Percentiles rank a stretch among this genome's conserved stretches.
phyloP scores from a whole-genome alignment of 2,797 vertebrate species.

The Poecilia velifera region DNA sequence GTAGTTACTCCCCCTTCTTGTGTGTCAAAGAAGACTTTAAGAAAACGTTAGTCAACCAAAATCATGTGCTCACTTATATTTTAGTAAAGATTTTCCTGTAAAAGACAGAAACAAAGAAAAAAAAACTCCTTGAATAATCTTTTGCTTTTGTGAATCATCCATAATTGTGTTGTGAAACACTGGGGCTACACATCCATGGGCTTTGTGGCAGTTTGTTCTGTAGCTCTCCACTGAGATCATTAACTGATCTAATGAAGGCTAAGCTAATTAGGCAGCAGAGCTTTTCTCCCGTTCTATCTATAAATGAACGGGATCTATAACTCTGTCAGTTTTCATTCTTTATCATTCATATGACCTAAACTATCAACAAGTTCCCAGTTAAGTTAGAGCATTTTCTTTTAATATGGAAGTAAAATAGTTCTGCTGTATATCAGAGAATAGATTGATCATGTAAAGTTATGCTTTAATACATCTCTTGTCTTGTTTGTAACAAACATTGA shows the following conservation, averaged over 20 bases:
- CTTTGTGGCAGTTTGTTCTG: constrained; percentile 25
- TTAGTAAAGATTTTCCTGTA: not conserved
- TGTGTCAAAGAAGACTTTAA: not conserved
- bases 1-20: not conserved
- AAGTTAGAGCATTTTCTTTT: not conserved
- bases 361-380: not conserved
- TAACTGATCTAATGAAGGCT: constrained; percentile 66
- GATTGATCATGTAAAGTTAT: not conserved
- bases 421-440: not conserved
- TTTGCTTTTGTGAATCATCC: not conserved
- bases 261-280: constrained; percentile 48
- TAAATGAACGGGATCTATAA: not conserved
- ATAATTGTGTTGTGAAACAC: constrained; percentile 1
- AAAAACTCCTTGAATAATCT: not conserved
- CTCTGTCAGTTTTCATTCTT: not conserved
- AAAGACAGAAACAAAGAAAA: not conserved
- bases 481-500: not conserved
- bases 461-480: not conserved
- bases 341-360: not conserved
- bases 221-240: constrained; percentile 60
- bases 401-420: not conserved
- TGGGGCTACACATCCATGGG: not conserved
- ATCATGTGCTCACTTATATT: not conserved
- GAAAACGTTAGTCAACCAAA: not conserved
- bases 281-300: constrained; percentile 30